Evolutionary conservation across 2,113 vertebrate species (phyloP).

Genomic region (Symphodus melops): DNA sequence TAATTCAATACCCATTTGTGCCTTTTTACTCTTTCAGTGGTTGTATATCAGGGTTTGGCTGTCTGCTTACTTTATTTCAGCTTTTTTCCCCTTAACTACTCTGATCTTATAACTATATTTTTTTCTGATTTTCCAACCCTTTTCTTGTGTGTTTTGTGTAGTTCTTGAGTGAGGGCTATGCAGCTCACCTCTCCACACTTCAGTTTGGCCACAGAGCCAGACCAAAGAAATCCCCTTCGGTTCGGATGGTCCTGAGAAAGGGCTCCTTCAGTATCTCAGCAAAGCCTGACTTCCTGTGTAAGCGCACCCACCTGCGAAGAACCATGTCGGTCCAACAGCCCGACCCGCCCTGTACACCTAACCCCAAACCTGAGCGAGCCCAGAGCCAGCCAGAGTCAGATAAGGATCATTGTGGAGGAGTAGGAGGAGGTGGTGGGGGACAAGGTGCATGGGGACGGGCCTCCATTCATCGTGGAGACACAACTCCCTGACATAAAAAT

Average conservation of each 20-base stretch:
- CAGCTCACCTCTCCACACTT: conserved; percentile 91
- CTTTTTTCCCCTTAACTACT: conserved; percentile 5
- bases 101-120: conserved; percentile 5
- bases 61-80: background rate
- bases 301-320: conserved; percentile 94
- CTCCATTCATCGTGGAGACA: conserved; percentile 90
- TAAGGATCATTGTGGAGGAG: conserved; percentile 87
- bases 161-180: conserved; percentile 98
- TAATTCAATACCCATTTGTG: conserved; percentile 61
- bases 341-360: conserved; percentile 87
- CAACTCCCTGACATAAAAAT: conserved; percentile 82
- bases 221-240: conserved; percentile 92
- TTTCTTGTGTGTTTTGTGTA: conserved; percentile 51
- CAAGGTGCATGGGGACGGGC: conserved; percentile 88
- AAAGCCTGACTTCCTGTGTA: conserved; percentile 95
- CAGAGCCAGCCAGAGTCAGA: conserved; percentile 98
- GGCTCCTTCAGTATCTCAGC: conserved; percentile 96
- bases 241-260: conserved; percentile 94
- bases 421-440: conserved; percentile 77
- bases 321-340: conserved; percentile 98
- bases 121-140: background rate
- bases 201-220: conserved; percentile 92
- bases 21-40: background rate
- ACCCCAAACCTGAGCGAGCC: conserved; percentile 95
- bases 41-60: conserved; percentile 1